Conservation (phyloP, 2,888 invertebrate species). For the Hofmannophila pseudospretella region DNA sequence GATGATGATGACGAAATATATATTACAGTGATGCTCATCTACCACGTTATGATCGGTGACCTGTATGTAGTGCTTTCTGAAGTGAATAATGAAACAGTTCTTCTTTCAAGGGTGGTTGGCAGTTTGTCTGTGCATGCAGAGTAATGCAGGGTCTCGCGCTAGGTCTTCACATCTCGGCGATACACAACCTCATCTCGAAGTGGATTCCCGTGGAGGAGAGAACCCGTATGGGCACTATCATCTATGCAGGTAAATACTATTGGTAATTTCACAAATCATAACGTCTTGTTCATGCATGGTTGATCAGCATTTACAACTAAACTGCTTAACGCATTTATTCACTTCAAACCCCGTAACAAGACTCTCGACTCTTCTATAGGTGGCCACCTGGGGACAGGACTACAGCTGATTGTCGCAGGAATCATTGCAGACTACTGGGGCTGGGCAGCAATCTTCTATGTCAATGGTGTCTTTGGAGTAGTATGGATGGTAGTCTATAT, state of each 20-base stretch:
- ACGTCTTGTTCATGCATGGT: too few species aligned
- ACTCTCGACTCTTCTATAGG: too few species aligned
- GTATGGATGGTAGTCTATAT: constrained; percentile 69
- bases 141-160: constrained; percentile 86
- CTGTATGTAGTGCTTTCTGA: background rate
- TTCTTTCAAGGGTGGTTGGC: constrained; percentile 58
- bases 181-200: constrained; percentile 83
- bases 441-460: constrained; percentile 81
- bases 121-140: constrained; percentile 81
- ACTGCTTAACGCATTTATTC: too few species aligned
- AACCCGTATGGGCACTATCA: constrained; percentile 58
- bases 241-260: constrained; percentile 57
- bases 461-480: constrained; percentile 63
- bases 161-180: constrained; percentile 82
- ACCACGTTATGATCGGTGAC: too few species aligned
- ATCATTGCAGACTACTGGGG: constrained; percentile 46
- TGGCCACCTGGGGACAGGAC: constrained; percentile 71
- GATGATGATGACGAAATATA: too few species aligned
- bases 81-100: constrained; percentile 14
- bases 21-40: too few species aligned
- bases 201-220: constrained; percentile 81
- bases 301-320: too few species aligned
- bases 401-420: constrained; percentile 63
- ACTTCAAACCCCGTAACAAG: too few species aligned
- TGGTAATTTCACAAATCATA: too few species aligned